phyloP scores from a whole-genome alignment of 2,888 invertebrate species.

The Onthophagus sagittarius region DNA sequence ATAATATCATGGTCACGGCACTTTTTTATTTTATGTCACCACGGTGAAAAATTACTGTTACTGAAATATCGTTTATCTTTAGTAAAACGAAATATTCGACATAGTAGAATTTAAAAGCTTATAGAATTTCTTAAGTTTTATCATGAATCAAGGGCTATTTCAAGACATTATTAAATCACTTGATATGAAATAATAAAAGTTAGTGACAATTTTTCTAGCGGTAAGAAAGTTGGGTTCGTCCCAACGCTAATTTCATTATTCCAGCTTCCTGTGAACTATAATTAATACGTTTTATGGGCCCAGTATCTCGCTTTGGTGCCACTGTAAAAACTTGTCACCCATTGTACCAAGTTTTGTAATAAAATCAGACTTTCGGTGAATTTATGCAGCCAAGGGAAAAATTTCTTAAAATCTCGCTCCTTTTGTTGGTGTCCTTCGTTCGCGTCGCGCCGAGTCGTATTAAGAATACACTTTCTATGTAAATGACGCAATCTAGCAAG shows the following conservation, averaged over 20 bases:
- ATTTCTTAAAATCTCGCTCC: slow-evolving; percentile 1
- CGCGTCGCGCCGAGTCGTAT: background rate
- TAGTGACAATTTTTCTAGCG: background rate
- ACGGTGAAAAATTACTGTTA: no score
- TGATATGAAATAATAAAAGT: background rate
- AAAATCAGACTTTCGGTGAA: slow-evolving; percentile 9
- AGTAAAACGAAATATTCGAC: no score
- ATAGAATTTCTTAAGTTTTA: background rate
- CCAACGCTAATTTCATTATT: slow-evolving; percentile 9
- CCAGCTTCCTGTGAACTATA: slow-evolving; percentile 8
- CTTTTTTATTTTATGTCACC: no score
- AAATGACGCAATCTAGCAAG: background rate
- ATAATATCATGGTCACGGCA: no score
- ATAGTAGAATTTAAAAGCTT: no score
- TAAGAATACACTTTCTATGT: background rate
- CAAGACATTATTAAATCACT: background rate
- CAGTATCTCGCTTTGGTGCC: background rate
- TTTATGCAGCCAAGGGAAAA: slow-evolving; percentile 5
- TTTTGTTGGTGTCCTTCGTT: background rate
- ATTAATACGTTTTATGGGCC: slow-evolving; percentile 12
- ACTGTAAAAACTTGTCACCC: slow-evolving; percentile 9
- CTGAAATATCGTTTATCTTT: no score
- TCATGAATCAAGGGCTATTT: background rate
- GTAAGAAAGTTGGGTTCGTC: background rate
- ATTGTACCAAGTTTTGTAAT: slow-evolving; percentile 12